Evolutionary conservation across 1,140 invertebrate genomes (phyloP).

Genomic region (Brachionus asplanchnoidis): DNA sequence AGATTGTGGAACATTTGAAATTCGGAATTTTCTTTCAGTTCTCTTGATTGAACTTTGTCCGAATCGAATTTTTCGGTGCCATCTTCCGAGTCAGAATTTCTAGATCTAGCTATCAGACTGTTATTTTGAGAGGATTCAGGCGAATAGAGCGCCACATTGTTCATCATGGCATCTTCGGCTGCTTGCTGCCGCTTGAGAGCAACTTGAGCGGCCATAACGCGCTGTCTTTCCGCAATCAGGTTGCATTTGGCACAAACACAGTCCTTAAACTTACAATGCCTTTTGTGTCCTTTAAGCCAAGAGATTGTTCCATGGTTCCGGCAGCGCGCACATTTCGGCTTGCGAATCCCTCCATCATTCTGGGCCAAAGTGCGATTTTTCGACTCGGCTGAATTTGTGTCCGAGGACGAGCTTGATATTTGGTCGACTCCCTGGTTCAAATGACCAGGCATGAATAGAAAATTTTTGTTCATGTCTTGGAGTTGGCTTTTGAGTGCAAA

Average conservation of each 20-base stretch:
- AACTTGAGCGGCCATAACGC: slow-evolving; percentile 62
- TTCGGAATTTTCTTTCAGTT: neutral
- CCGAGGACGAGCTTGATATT: neutral
- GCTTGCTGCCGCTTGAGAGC: slow-evolving; percentile 92
- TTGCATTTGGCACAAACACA: slow-evolving; percentile 77
- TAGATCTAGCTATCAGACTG: slow-evolving; percentile 81
- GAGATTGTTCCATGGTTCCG: slow-evolving; percentile 78
- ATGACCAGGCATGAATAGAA: neutral
- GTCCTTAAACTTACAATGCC: slow-evolving; percentile 74
- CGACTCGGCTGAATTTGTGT: neutral
- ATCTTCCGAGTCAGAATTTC: slow-evolving; percentile 76
- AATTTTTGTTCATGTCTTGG: neutral
- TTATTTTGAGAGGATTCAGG: neutral
- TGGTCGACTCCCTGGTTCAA: neutral
- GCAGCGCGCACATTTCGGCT: slow-evolving; percentile 62
- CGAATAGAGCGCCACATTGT: slow-evolving; percentile 76
- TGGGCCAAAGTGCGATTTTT: neutral
- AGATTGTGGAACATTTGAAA: neutral
- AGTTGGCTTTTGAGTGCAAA: neutral
- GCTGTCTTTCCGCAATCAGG: slow-evolving; percentile 63
- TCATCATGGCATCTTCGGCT: slow-evolving; percentile 88
- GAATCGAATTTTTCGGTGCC: slow-evolving; percentile 41
- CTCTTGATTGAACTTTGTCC: neutral
- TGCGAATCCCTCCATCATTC: slow-evolving; percentile 49
- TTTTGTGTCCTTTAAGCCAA: slow-evolving; percentile 80